A percentile compares a stretch with the other conserved stretches of the same genome.
These are phyloP conservation scores for Musca vetustissima DNA, from an alignment of 1,140 invertebrate species.

Conservation along the genomic window DNA sequence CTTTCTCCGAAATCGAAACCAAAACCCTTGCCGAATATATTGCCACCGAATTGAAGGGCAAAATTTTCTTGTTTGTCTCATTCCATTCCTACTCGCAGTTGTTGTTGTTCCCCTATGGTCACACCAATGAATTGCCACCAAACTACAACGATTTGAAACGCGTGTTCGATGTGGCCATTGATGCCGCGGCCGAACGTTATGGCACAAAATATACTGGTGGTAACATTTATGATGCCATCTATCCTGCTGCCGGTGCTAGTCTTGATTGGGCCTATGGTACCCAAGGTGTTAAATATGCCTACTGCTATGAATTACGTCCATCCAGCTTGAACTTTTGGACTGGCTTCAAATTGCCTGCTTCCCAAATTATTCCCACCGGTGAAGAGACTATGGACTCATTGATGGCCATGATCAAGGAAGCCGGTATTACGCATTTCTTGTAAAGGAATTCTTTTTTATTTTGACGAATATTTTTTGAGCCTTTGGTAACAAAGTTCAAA, in stretches of 20 bases:
- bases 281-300: constrained; percentile 66
- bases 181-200: constrained; percentile 62
- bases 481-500: no score
- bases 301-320: constrained; percentile 71
- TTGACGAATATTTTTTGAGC: no score
- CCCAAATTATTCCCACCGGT: constrained; percentile 65
- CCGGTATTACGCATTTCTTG: neutral
- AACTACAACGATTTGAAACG: constrained; percentile 64
- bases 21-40: constrained; percentile 52
- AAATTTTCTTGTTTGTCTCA: constrained; percentile 59
- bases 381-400: constrained; percentile 55
- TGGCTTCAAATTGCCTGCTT: constrained; percentile 71
- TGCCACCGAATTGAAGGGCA: constrained; percentile 26
- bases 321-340: constrained; percentile 56
- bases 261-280: constrained; percentile 70
- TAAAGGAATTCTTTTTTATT: no score
- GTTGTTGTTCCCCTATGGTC: constrained; percentile 72
- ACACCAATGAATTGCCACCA: constrained; percentile 60
- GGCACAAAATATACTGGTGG: constrained; percentile 65
- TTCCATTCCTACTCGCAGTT: constrained; percentile 79
- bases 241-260: constrained; percentile 64
- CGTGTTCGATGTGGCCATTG: constrained; percentile 63
- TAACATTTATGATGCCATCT: constrained; percentile 46
- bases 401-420: constrained; percentile 53
- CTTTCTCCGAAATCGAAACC: constrained; percentile 77